Base-by-base conservation (phyloP, 2,113 vertebrate species). In the Crotalus horridus region DNA sequence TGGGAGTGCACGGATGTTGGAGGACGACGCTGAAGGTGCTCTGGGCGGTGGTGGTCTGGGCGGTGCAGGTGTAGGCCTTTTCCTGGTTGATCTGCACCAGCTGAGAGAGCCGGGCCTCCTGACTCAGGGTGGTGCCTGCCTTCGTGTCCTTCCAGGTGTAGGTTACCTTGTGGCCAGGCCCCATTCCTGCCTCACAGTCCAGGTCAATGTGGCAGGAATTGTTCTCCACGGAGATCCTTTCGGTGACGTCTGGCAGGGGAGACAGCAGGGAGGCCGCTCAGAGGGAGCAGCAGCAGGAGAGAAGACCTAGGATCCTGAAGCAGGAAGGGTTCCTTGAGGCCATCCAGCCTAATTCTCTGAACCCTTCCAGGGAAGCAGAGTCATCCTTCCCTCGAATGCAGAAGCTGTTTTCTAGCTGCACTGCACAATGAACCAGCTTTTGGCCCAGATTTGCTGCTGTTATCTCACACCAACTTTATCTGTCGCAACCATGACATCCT, bases 1-100 rank as follows among this genome's bases (percentile, higher is more conserved):
- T 1, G 0, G 0, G 1, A 5, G 5, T 0, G 39, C 59, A 81
- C 0, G 1, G 4, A 3, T 61, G 0, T 3, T 48, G 55, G 51
- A 87, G 91, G 2, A 1, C 0, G 33, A 92, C 1, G 9, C 1
- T 3, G 15, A 26, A 15, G 0, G 51, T 1, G 0, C 39, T 21
- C 87, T 48, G 87, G 2, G 2, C 13, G 0, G 33, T 11, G n/a
- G 1, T 3, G 4, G 29, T 26, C 24, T 55, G 33, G 2, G 87
- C 91, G 0, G 15, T 9, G 61, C 91, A 92, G 13, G 87, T 81
- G 87, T 56, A 89, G 15, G 2, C 33, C 1, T 5, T 9, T 3
- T 17, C 12, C 4, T 46, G 8, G 2, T 7, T 3, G 39, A 24
- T 10, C 4, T 12, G 6, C 51, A 89, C 5, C 24, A 21, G 9